These are phyloP conservation scores for Pholis gunnellus DNA, from an alignment of 2,113 vertebrate genomes.

Conservation along the genomic window DNA sequence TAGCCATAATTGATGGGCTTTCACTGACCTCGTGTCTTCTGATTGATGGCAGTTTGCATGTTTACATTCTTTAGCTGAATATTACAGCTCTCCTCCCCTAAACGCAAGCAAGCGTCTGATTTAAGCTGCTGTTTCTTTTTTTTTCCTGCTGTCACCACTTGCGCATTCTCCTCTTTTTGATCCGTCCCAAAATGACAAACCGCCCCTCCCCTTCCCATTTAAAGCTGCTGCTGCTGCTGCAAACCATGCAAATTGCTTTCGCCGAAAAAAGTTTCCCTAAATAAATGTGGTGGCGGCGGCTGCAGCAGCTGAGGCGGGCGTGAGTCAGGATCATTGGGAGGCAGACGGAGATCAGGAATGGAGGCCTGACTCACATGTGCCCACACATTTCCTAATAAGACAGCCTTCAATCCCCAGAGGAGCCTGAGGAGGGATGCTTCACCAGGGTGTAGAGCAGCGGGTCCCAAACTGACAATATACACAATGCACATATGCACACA, in stretches of 20 bases:
- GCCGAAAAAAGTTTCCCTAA: slow-evolving; percentile 39
- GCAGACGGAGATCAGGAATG: slow-evolving; percentile 46
- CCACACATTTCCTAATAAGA: slow-evolving; percentile 46
- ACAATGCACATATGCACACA: neutral
- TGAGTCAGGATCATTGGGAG: slow-evolving; percentile 43
- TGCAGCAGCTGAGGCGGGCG: slow-evolving; percentile 45
- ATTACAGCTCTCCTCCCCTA: neutral
- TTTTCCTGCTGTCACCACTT: slow-evolving; percentile 8
- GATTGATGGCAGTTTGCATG: slow-evolving; percentile 37
- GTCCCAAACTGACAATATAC: neutral
- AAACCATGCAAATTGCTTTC: slow-evolving; percentile 18
- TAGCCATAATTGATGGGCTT: slow-evolving; percentile 41
- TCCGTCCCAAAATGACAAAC: slow-evolving; percentile 44
- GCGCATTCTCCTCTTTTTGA: slow-evolving; percentile 40
- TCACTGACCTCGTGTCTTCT: slow-evolving; percentile 20
- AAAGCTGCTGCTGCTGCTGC: slow-evolving; percentile 40
- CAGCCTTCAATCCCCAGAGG: slow-evolving; percentile 21
- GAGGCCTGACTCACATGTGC: slow-evolving; percentile 14
- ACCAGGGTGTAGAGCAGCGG: slow-evolving; percentile 3
- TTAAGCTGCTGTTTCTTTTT: slow-evolving; percentile 26
- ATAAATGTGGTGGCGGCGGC: slow-evolving; percentile 55
- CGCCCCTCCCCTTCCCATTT: slow-evolving; percentile 10
- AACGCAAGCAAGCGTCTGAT: slow-evolving; percentile 30
- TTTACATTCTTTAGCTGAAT: slow-evolving; percentile 34
- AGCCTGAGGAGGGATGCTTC: slow-evolving; percentile 17